Conservation (phyloP, 1,140 invertebrate genomes). For the Scaptomyza pallida region DNA sequence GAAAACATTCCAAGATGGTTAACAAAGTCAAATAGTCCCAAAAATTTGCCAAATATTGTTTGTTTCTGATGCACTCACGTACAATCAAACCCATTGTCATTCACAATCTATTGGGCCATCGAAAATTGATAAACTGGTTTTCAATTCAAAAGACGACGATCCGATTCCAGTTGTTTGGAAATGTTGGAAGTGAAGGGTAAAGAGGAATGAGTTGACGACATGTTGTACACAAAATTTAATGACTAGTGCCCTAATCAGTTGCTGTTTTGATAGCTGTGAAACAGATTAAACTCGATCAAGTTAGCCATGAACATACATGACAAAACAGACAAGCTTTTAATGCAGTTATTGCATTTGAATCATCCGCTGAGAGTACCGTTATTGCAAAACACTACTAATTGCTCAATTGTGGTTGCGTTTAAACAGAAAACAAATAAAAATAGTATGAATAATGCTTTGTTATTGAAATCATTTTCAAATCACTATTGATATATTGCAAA, state of each 20-base stretch:
- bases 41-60: too few relatives aligned
- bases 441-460: background rate
- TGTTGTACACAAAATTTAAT: conserved; percentile 27
- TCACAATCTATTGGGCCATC: conserved; percentile 6
- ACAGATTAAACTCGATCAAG: conserved; percentile 40
- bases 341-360: conserved; percentile 28
- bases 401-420: background rate
- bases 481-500: too few relatives aligned
- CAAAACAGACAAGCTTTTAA: conserved; percentile 8
- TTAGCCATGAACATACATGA: conserved; percentile 6
- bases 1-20: too few relatives aligned
- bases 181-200: conserved; percentile 1
- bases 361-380: conserved; percentile 7
- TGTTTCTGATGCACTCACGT: too few relatives aligned
- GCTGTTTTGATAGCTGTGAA: conserved; percentile 28
- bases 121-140: conserved; percentile 25
- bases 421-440: too few relatives aligned
- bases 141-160: conserved; percentile 24
- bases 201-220: conserved; percentile 10
- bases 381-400: background rate
- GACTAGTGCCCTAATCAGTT: conserved; percentile 34
- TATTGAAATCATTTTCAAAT: background rate
- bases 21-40: too few relatives aligned
- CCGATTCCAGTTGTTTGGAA: too few relatives aligned
- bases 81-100: background rate